phyloP scores from a whole-genome alignment of 2,888 invertebrate species.

The Stratiomys singularior region DNA sequence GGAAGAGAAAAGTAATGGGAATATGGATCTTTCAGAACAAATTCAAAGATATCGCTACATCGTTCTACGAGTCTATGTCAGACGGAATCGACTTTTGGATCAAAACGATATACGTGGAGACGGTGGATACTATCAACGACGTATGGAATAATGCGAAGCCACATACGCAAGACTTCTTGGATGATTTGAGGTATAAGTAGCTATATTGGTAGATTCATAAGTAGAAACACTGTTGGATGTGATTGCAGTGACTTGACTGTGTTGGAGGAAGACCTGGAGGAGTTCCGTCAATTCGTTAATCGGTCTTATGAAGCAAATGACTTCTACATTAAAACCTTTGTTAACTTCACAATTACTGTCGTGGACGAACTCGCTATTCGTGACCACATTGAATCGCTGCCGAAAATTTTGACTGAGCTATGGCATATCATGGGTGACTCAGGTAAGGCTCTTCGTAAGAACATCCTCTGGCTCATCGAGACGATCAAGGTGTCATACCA shows the following conservation, averaged over 20 bases:
- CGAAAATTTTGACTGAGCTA: constrained; percentile 82
- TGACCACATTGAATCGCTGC: constrained; percentile 80
- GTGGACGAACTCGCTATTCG: constrained; percentile 82
- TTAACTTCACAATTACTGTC: constrained; percentile 75
- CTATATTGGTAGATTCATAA: too few species aligned
- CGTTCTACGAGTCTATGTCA: constrained; percentile 67
- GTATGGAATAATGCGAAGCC: constrained; percentile 82
- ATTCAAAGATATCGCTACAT: constrained; percentile 64
- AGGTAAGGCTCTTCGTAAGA: constrained; percentile 80
- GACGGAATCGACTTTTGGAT: constrained; percentile 73
- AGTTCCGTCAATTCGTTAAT: constrained; percentile 77
- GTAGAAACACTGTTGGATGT: neutral
- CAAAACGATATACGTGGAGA: constrained; percentile 76
- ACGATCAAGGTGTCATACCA: constrained; percentile 77
- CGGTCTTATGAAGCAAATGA: constrained; percentile 83
- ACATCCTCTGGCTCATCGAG: constrained; percentile 78
- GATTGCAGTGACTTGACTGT: constrained; percentile 72
- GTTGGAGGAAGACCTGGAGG: constrained; percentile 70
- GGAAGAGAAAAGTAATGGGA: neutral
- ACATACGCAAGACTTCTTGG: constrained; percentile 74
- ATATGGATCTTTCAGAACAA: constrained; percentile 60
- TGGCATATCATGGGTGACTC: constrained; percentile 90
- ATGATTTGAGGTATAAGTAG: constrained; percentile 78
- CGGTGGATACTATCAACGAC: constrained; percentile 72
- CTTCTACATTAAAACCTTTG: constrained; percentile 83